Conservation (phyloP, 1,140 invertebrate species). For the Adelges cooleyi region DNA sequence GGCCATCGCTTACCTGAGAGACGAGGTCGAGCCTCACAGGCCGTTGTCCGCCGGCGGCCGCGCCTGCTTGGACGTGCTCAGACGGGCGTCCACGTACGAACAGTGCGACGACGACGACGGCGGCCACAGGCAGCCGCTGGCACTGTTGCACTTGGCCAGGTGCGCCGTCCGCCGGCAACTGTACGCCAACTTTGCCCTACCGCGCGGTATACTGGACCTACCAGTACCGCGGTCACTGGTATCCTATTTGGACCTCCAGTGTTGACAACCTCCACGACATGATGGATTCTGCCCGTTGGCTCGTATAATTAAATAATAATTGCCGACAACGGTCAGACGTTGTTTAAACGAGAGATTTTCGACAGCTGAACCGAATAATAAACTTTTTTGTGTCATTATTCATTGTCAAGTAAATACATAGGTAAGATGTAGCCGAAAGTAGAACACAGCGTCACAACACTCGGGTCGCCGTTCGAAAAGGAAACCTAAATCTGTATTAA, state of each 20-base stretch:
- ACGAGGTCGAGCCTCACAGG: conserved; percentile 37
- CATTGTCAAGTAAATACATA: no score
- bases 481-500: no score
- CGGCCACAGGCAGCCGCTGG: conserved; percentile 23
- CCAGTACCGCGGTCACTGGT: conserved; percentile 50
- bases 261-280: no score
- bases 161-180: conserved; percentile 53
- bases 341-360: no score
- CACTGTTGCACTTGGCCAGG: conserved; percentile 42
- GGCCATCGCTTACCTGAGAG: conserved; percentile 37
- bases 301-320: no score
- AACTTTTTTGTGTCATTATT: no score
- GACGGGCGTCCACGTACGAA: background rate
- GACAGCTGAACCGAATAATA: no score
- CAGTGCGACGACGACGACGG: conserved; percentile 35
- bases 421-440: no score
- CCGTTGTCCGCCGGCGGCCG: background rate
- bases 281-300: no score
- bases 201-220: conserved; percentile 54
- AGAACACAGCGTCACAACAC: no score
- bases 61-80: conserved; percentile 8
- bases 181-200: conserved; percentile 54
- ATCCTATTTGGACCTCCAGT: conserved; percentile 54
- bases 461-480: no score
- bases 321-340: no score